Percentiles rank a stretch among this genome's conserved stretches.
Conservation (phyloP, 2,113 vertebrate species). For the Gopherus flavomarginatus region DNA sequence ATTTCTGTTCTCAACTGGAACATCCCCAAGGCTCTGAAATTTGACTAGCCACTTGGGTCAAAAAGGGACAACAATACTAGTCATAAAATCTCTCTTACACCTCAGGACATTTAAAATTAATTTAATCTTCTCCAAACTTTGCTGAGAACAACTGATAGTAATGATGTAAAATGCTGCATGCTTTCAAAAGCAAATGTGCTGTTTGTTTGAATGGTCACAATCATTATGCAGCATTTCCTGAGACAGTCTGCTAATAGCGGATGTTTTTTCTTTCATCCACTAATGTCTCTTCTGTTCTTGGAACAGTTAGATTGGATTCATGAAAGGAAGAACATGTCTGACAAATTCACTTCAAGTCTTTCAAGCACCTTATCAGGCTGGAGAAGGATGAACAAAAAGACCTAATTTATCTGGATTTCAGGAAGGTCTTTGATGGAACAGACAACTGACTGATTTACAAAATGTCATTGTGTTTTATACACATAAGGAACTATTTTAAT, state of each 20-base stretch:
- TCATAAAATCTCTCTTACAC: neutral
- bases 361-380: neutral
- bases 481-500: neutral
- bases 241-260: neutral
- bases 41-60: neutral
- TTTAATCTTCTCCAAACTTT: neutral
- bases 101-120: neutral
- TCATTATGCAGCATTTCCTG: neutral
- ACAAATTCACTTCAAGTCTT: constrained; percentile 11
- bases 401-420: constrained; percentile 7
- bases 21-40: neutral
- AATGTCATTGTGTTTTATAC: neutral
- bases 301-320: constrained; percentile 4
- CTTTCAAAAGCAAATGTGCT: neutral
- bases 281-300: neutral
- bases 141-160: neutral
- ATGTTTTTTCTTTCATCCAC: neutral
- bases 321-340: neutral
- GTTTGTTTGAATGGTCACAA: neutral
- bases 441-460: neutral
- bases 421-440: neutral
- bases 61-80: neutral
- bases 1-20: neutral
- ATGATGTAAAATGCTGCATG: neutral
- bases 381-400: neutral